Conservation (phyloP, 2,797 vertebrate genomes). For the Todus mexicanus region DNA sequence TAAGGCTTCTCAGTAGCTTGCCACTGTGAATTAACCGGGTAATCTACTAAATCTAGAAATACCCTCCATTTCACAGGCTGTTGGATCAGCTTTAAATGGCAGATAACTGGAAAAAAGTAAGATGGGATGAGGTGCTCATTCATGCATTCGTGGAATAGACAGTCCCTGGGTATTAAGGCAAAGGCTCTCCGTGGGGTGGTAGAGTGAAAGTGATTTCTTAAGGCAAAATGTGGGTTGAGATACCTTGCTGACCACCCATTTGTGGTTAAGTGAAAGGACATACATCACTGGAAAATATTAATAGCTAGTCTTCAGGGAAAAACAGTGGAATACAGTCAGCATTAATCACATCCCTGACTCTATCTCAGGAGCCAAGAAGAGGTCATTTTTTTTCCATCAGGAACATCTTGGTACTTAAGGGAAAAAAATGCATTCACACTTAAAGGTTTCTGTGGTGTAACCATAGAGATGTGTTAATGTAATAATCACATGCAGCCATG, state of each 20-base stretch:
- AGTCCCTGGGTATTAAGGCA: not conserved
- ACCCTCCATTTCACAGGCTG: not conserved
- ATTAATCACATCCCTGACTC: constrained; percentile 66
- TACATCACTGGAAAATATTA: constrained; percentile 61
- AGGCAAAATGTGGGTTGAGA: not conserved
- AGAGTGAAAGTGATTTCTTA: not conserved
- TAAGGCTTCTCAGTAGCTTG: not conserved
- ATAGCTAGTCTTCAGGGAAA: constrained; percentile 61
- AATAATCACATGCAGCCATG: constrained; percentile 57
- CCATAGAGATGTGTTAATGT: constrained; percentile 68
- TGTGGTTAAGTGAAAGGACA: constrained; percentile 55
- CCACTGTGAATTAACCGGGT: not conserved
- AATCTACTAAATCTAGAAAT: constrained; percentile 6
- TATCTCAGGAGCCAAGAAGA: constrained; percentile 56
- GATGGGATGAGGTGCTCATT: not conserved
- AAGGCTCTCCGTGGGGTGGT: not conserved
- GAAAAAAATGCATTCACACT: constrained; percentile 60
- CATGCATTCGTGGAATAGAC: not conserved
- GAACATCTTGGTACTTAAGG: constrained; percentile 66
- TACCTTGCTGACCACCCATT: constrained; percentile 55
- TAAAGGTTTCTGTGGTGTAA: constrained; percentile 65
- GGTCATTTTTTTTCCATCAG: constrained; percentile 62
- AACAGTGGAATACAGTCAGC: constrained; percentile 48
- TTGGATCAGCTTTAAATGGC: not conserved
- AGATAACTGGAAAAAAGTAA: not conserved